A percentile compares a stretch with the other conserved stretches of the same genome.
Conservation (phyloP, 2,113 vertebrate genomes). For the Neotragus pygmaeus region DNA sequence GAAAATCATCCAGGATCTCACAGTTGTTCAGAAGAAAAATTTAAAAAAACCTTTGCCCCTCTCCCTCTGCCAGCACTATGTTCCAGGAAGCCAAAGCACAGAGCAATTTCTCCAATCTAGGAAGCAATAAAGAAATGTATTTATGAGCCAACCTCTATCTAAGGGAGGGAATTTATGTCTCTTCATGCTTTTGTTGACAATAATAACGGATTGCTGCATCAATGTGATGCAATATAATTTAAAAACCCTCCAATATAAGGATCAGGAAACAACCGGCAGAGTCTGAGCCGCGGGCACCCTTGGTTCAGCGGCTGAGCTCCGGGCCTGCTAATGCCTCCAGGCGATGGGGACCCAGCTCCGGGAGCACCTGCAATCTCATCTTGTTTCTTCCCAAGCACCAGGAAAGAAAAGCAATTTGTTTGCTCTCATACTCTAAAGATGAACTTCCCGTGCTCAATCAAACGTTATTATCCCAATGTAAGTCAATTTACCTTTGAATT, state of each 20-base stretch:
- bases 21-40: not conserved
- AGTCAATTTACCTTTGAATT: slow-evolving; percentile 76
- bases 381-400: slow-evolving; percentile 40
- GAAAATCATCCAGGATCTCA: slow-evolving; percentile 22
- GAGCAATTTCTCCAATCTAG: slow-evolving; percentile 50
- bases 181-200: slow-evolving; percentile 69
- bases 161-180: slow-evolving; percentile 66
- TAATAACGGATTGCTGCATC: slow-evolving; percentile 65
- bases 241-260: slow-evolving; percentile 44
- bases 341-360: not conserved
- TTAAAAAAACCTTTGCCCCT: not conserved
- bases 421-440: slow-evolving; percentile 72
- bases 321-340: not conserved
- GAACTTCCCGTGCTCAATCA: slow-evolving; percentile 75
- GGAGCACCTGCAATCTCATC: slow-evolving; percentile 58
- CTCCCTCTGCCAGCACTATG: not conserved
- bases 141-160: slow-evolving; percentile 53
- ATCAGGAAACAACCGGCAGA: not conserved
- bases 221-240: slow-evolving; percentile 58
- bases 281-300: not conserved
- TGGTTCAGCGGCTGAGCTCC: accelerated
- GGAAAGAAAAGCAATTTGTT: slow-evolving; percentile 75
- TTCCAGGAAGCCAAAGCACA: slow-evolving; percentile 23
- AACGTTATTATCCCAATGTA: slow-evolving; percentile 74
- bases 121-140: slow-evolving; percentile 64